A percentile compares a stretch with the other conserved stretches of the same genome.
phyloP scores from a whole-genome alignment of 2,113 vertebrate genomes.

The Nibea coibor region DNA sequence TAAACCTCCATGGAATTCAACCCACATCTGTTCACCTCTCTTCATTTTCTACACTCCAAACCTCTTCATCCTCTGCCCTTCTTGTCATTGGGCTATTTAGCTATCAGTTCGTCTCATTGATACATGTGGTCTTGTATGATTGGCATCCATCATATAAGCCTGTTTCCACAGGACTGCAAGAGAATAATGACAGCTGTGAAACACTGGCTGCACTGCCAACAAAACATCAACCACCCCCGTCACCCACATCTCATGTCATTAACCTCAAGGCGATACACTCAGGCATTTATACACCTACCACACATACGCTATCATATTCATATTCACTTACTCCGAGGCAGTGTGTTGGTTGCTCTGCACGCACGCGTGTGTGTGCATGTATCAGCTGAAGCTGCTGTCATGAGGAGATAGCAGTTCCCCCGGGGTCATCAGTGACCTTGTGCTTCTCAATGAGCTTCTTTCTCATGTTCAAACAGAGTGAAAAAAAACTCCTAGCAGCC shows the following conservation, averaged over 20 bases:
- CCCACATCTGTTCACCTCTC: conserved; percentile 34
- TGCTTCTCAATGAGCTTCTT: conserved; percentile 51
- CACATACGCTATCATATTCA: conserved; percentile 34
- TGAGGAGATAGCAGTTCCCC: conserved; percentile 46
- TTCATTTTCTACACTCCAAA: not conserved
- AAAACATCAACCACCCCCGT: conserved; percentile 19
- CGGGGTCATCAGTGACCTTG: conserved; percentile 53
- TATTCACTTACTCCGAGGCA: conserved; percentile 8
- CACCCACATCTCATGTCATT: conserved; percentile 39
- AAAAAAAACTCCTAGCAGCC: conserved; percentile 11
- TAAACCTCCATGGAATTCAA: conserved; percentile 50
- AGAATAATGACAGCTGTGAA: conserved; percentile 32
- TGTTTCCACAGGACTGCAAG: conserved; percentile 10
- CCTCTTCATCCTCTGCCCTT: conserved; percentile 11
- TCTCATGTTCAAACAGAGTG: conserved; percentile 24
- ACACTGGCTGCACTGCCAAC: conserved; percentile 22
- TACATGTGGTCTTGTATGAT: not conserved
- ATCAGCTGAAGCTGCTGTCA: conserved; percentile 38
- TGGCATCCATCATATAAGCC: conserved; percentile 32
- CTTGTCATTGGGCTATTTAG: conserved; percentile 4
- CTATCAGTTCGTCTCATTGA: not conserved
- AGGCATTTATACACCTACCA: not conserved
- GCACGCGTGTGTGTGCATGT: conserved; percentile 2
- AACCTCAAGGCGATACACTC: conserved; percentile 29
- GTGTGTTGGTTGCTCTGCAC: conserved; percentile 10